Evolutionary conservation across 1,140 invertebrate genomes (phyloP).

Genomic region (Heliconius himera): DNA sequence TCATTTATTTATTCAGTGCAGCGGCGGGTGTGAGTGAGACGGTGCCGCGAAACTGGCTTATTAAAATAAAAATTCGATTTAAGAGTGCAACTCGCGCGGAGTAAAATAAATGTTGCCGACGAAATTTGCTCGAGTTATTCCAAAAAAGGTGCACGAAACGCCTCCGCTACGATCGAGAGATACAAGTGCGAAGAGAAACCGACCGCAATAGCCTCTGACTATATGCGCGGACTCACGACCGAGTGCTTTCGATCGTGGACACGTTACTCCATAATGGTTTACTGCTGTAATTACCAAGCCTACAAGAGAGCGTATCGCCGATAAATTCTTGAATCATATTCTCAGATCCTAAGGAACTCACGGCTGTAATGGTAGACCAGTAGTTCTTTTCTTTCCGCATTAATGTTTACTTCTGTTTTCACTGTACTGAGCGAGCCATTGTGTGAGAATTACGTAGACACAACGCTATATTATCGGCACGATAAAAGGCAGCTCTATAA

Average conservation of each 20-base stretch:
- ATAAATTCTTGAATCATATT: slow-evolving; percentile 31
- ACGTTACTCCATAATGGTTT: slow-evolving; percentile 41
- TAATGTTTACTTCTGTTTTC: slow-evolving; percentile 53
- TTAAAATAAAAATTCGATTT: slow-evolving; percentile 81
- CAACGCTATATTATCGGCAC: slow-evolving; percentile 63
- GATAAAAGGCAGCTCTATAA: slow-evolving; percentile 63
- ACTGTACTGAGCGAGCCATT: slow-evolving; percentile 51
- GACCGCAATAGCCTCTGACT: slow-evolving; percentile 66
- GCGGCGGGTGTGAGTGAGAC: slow-evolving; percentile 74
- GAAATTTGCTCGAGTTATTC: slow-evolving; percentile 79
- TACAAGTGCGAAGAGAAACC: slow-evolving; percentile 74
- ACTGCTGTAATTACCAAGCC: slow-evolving; percentile 44
- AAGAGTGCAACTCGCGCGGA: slow-evolving; percentile 73
- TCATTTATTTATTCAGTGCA: slow-evolving; percentile 80
- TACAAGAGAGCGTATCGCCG: slow-evolving; percentile 29
- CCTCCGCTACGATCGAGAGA: slow-evolving; percentile 64
- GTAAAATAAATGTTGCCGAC: slow-evolving; percentile 76
- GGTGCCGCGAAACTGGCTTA: slow-evolving; percentile 74
- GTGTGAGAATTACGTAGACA: slow-evolving; percentile 61
- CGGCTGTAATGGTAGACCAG: slow-evolving; percentile 44
- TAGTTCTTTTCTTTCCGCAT: slow-evolving; percentile 53
- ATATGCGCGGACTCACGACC: slow-evolving; percentile 51
- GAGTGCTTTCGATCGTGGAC: slow-evolving; percentile 49
- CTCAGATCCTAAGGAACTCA: slow-evolving; percentile 42
- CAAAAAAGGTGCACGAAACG: slow-evolving; percentile 73